A percentile compares a stretch with the other conserved stretches of the same genome.
phyloP scores from a whole-genome alignment of 2,113 vertebrate genomes.

The Equus przewalskii region DNA sequence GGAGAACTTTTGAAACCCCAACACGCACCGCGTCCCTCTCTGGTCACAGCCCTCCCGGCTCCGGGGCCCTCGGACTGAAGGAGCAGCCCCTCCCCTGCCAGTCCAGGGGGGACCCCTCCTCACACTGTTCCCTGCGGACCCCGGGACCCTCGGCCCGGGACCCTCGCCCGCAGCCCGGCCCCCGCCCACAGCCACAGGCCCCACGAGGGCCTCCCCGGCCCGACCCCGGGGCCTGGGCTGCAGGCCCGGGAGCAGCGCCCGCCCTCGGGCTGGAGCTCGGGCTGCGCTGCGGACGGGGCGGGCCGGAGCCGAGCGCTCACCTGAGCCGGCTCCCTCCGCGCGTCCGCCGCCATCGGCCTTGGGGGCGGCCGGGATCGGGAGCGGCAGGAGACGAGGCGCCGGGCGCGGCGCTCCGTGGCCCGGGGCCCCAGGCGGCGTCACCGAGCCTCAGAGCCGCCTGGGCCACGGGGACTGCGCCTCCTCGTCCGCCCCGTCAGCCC shows the following conservation, averaged over 20 bases:
- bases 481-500: too few species aligned
- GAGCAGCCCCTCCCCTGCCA: not conserved
- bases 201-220: accelerated
- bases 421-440: not conserved
- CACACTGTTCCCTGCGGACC: not conserved
- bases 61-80: not conserved
- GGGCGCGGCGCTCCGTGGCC: accelerated
- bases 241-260: not conserved
- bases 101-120: too few species aligned
- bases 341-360: slow-evolving; percentile 12
- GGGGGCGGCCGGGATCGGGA: not conserved
- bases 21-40: not conserved
- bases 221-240: accelerated
- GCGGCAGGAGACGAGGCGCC: accelerated
- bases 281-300: accelerated
- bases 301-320: not conserved
- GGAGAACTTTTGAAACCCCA: not conserved
- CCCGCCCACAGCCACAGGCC: not conserved
- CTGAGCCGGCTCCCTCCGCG: not conserved
- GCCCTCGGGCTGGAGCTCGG: accelerated
- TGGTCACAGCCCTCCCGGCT: not conserved
- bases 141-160: too few species aligned
- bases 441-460: not conserved
- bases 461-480: not conserved
- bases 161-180: not conserved